Evolutionary conservation across 2,113 vertebrate species (phyloP).

Genomic region (Microtus montanus): DNA sequence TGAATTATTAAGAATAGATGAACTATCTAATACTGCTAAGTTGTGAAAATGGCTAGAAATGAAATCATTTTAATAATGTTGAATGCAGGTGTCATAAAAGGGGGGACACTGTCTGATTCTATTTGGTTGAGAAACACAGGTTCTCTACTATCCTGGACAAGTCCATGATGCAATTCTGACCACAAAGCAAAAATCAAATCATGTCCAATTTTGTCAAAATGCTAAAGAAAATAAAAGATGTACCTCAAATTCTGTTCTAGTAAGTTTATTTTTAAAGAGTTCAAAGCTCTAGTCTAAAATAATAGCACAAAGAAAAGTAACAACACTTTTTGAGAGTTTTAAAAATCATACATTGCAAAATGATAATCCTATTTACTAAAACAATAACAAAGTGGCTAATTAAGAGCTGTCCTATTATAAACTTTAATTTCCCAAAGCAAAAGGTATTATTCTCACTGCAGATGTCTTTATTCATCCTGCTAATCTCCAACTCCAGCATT

Average conservation of each 20-base stretch:
- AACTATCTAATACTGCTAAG: not conserved
- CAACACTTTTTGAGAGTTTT: too few relatives aligned
- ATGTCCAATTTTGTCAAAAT: not conserved
- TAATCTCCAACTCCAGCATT: not conserved
- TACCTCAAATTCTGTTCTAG: not conserved
- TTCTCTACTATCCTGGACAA: not conserved
- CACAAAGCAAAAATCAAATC: not conserved
- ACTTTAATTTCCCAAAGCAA: conserved; percentile 24
- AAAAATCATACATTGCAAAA: too few relatives aligned
- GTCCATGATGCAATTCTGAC: not conserved
- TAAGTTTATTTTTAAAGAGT: not conserved
- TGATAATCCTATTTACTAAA: too few relatives aligned
- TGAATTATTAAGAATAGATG: not conserved
- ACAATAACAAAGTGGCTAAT: too few relatives aligned
- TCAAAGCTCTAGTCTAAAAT: not conserved
- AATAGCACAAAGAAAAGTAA: too few relatives aligned
- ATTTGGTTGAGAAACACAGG: conserved; percentile 2
- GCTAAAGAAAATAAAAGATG: not conserved
- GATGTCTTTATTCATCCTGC: not conserved
- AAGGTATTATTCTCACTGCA: not conserved
- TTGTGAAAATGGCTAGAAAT: not conserved
- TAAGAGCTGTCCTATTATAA: not conserved
- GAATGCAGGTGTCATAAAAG: not conserved
- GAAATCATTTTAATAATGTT: not conserved
- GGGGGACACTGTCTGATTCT: not conserved